phyloP scores from a whole-genome alignment of 2,797 vertebrate species.

The Trachurus trachurus region DNA sequence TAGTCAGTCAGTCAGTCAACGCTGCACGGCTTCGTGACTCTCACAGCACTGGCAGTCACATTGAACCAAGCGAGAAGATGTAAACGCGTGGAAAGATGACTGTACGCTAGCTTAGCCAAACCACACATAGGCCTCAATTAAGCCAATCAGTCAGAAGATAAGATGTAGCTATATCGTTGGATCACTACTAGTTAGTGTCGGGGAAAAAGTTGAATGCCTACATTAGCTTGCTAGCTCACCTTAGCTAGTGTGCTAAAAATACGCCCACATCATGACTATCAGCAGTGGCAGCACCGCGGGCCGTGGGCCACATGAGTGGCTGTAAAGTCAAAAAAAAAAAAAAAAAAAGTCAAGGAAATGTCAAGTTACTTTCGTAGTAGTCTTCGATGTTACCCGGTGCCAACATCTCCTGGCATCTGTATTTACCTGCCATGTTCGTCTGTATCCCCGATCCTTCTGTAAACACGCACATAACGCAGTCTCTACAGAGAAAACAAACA shows the following conservation, averaged over 20 bases:
- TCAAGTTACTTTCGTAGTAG: constrained; percentile 77
- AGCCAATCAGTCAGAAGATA: constrained; percentile 73
- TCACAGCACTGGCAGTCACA: constrained; percentile 65
- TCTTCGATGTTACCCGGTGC: constrained; percentile 85
- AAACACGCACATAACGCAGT: constrained; percentile 79
- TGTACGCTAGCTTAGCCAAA: constrained; percentile 66
- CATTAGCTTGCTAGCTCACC: constrained; percentile 80
- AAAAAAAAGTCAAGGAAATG: constrained; percentile 80
- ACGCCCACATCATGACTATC: constrained; percentile 82
- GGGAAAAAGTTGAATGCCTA: constrained; percentile 72
- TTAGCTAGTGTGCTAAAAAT: constrained; percentile 85
- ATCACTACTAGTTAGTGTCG: constrained; percentile 84
- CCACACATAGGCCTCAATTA: constrained; percentile 74
- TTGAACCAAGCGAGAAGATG: constrained; percentile 78
- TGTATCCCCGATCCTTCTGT: constrained; percentile 80
- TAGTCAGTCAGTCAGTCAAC: constrained; percentile 55
- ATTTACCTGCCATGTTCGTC: constrained; percentile 86
- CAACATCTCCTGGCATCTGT: constrained; percentile 85
- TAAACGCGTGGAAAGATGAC: constrained; percentile 80
- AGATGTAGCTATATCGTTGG: constrained; percentile 85
- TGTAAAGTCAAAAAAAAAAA: constrained; percentile 45
- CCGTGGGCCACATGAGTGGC: constrained; percentile 81
- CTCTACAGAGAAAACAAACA: constrained; percentile 75
- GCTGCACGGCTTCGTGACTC: constrained; percentile 56
- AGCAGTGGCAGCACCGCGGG: constrained; percentile 78